Percentiles rank a stretch among this genome's conserved stretches.
phyloP scores from a whole-genome alignment of 2,888 invertebrate genomes.

The Dicycla oo region DNA sequence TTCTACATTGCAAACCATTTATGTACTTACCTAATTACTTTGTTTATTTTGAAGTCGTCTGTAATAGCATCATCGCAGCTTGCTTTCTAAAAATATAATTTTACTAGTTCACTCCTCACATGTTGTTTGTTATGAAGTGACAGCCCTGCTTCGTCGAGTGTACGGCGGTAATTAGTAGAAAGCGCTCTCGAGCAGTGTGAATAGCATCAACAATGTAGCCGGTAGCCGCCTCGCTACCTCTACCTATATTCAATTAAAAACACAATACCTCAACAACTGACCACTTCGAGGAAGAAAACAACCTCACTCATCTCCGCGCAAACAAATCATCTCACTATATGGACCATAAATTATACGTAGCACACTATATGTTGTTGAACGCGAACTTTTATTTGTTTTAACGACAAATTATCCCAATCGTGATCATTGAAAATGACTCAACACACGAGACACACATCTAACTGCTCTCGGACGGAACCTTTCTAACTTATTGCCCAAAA shows the following conservation, averaged over 20 bases:
- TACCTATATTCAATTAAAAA: conserved; percentile 83
- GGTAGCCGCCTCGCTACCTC: conserved; percentile 77
- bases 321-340: conserved; percentile 49
- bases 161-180: conserved; percentile 83
- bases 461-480: conserved; percentile 67
- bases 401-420: conserved; percentile 59
- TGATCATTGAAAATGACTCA: conserved; percentile 63
- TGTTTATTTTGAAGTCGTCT: background rate
- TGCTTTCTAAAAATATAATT: background rate
- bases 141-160: conserved; percentile 76
- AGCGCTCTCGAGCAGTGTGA: conserved; percentile 83
- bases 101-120: background rate
- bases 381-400: conserved; percentile 52
- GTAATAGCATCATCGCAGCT: background rate
- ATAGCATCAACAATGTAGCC: conserved; percentile 83
- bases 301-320: conserved; percentile 60
- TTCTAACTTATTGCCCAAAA: conserved; percentile 83
- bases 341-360: conserved; percentile 37
- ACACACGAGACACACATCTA: conserved; percentile 55
- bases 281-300: conserved; percentile 68
- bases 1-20: background rate
- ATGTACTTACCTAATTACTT: background rate
- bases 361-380: conserved; percentile 33
- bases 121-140: conserved; percentile 28
- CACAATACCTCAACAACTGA: conserved; percentile 74